Percentiles rank a stretch among this genome's conserved stretches.
phyloP scores from a whole-genome alignment of 2,888 invertebrate species.

The Oligia latruncula region DNA sequence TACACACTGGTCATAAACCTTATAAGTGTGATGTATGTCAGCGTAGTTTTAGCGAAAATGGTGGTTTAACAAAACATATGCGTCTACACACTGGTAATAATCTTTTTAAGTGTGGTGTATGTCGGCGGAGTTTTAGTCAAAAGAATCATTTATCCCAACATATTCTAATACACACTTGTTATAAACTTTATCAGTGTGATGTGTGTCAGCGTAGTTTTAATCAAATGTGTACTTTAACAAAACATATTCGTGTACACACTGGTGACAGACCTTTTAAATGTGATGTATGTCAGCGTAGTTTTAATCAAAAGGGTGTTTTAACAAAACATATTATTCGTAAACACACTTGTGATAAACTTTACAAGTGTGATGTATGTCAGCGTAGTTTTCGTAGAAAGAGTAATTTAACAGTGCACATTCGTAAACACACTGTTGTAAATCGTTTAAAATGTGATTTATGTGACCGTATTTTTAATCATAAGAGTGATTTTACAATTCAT shows the following conservation, averaged over 20 bases:
- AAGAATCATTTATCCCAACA: not conserved
- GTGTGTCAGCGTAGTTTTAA: not conserved
- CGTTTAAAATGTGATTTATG: not conserved
- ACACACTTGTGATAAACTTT: not conserved
- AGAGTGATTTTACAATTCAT: not conserved
- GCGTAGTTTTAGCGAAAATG: not conserved
- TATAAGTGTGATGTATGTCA: not conserved
- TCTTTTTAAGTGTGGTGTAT: not conserved
- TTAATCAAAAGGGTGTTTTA: not conserved
- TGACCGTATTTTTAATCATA: not conserved
- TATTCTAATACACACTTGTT: not conserved
- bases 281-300: not conserved
- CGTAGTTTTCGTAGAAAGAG: not conserved
- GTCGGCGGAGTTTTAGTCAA: not conserved
- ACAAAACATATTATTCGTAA: not conserved
- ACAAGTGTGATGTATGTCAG: not conserved
- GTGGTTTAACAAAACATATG: constrained; percentile 1
- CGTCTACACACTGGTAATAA: not conserved
- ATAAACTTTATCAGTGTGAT: not conserved
- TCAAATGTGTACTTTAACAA: not conserved
- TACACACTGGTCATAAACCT: not conserved
- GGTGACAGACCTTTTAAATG: not conserved
- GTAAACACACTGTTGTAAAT: not conserved
- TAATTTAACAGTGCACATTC: not conserved
- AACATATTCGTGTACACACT: not conserved